Conservation (phyloP, 2,888 invertebrate species). For the Margaritifera margaritifera region DNA sequence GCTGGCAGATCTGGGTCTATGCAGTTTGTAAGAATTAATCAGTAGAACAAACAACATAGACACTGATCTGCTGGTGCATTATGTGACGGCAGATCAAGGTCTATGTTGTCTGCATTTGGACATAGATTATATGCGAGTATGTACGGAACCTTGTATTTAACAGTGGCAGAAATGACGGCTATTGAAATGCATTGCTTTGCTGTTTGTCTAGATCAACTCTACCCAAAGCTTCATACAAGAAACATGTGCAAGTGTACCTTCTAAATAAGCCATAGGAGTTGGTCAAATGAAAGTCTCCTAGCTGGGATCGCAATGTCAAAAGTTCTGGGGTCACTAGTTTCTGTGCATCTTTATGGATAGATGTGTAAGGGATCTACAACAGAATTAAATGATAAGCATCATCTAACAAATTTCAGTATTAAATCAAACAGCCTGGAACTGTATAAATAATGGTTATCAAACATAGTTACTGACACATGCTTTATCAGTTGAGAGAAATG, state of each 20-base stretch:
- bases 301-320: slow-evolving; percentile 27
- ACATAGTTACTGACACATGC: background rate
- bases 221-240: background rate
- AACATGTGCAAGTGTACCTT: slow-evolving; percentile 43
- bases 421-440: background rate
- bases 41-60: too few species aligned
- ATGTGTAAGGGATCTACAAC: slow-evolving; percentile 59
- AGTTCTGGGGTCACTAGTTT: slow-evolving; percentile 43
- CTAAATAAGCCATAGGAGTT: slow-evolving; percentile 66
- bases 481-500: too few species aligned
- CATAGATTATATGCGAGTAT: too few species aligned
- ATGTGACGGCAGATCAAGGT: too few species aligned
- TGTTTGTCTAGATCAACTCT: background rate
- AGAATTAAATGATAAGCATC: background rate
- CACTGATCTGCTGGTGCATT: too few species aligned
- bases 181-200: too few species aligned
- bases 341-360: slow-evolving; percentile 49
- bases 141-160: too few species aligned
- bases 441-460: background rate
- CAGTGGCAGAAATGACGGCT: too few species aligned
- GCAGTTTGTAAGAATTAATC: too few species aligned
- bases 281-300: slow-evolving; percentile 54
- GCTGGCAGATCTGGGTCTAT: too few species aligned
- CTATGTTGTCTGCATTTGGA: too few species aligned
- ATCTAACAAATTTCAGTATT: background rate